Evolutionary conservation across 2,888 invertebrate genomes (phyloP), one percentile per base, ranked within the genome.

Genomic region (Lasioglossum malachurum): DNA sequence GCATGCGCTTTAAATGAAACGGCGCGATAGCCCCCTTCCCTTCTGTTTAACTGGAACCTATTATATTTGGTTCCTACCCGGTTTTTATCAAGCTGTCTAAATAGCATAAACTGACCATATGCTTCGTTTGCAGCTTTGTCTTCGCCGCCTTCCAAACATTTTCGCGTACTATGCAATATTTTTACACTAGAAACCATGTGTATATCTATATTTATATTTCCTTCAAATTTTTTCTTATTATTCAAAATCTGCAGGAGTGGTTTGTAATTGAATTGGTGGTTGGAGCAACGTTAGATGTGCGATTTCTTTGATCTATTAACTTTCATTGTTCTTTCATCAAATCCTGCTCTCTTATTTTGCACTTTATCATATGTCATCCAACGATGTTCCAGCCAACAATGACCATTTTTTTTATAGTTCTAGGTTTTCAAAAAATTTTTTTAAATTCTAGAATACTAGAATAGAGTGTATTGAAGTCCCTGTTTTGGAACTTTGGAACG

Each of bases 1-100:
- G 89, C 91, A 91, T 91, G 92, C 92, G 92, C 92, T 91, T 92
- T 89, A 90, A 91, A 90, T 88, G 88, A 87, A 90, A 78, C 64
- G 74, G 75, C 71, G 53, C 81, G 73, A 19, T 35, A 74, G 82
- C 82, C 87, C 89, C 87, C 86, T 83, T 78, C 90, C 75, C n/a
- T 74, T 79, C 77, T 60, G 64, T 60, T 78, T 83, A 78, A 88
- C 72, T 83, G 76, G 82, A 74, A 85, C 80, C 80, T 75, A 88
- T 85, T 64, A 64, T 88, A 86, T 86, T 85, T 82, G 89, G 83
- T 89, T 88, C 82, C 82, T 69, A 73, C 78, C 72, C 57, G n/a
- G 27, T 74, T 49, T 76, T 76, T 83, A 85, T 83, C 86, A 78
- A 71, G n/a, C 57, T 46, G 49, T 75, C 81, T 78, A 44, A 44